phyloP scores from a whole-genome alignment of 2,113 vertebrate species.

The Falcunculus frontatus region DNA sequence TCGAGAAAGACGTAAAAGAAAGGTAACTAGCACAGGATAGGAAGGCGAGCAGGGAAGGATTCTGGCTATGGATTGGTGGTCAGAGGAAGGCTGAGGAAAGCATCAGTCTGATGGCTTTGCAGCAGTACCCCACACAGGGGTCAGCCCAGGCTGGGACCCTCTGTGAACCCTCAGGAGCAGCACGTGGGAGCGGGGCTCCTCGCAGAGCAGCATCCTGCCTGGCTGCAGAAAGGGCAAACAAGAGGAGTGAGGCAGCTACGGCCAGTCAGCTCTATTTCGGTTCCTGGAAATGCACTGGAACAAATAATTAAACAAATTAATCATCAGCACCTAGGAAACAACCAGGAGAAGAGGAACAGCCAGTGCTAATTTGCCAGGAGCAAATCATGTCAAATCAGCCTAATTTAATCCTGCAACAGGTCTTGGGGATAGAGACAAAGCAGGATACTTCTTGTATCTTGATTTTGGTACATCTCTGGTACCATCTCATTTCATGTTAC shows the following conservation, averaged over 20 bases:
- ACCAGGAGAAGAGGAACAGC: conserved; percentile 22
- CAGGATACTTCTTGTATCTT: not conserved
- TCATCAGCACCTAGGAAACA: conserved; percentile 56
- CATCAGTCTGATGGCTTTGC: fast-evolving
- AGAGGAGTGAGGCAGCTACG: not conserved
- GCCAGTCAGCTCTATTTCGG: not conserved
- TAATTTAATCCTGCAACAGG: not conserved
- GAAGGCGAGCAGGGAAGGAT: not conserved
- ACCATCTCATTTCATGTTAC: not conserved
- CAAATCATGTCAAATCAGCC: conserved; percentile 41
- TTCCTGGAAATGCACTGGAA: conserved; percentile 60
- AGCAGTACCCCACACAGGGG: not conserved
- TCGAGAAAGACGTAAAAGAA: not conserved
- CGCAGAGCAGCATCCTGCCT: not conserved
- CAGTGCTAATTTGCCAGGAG: conserved; percentile 3
- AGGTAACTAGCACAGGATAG: not conserved
- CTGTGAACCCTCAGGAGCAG: not conserved
- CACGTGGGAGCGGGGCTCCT: fast-evolving
- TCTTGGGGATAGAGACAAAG: not conserved
- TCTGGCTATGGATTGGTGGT: not conserved
- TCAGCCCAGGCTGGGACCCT: not conserved
- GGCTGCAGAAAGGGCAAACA: not conserved
- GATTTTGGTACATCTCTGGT: not conserved
- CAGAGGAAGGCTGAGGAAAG: not conserved
- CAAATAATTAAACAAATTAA: conserved; percentile 59